phyloP scores from a whole-genome alignment of 2,797 vertebrate genomes.

The Setipinna tenuifilis region DNA sequence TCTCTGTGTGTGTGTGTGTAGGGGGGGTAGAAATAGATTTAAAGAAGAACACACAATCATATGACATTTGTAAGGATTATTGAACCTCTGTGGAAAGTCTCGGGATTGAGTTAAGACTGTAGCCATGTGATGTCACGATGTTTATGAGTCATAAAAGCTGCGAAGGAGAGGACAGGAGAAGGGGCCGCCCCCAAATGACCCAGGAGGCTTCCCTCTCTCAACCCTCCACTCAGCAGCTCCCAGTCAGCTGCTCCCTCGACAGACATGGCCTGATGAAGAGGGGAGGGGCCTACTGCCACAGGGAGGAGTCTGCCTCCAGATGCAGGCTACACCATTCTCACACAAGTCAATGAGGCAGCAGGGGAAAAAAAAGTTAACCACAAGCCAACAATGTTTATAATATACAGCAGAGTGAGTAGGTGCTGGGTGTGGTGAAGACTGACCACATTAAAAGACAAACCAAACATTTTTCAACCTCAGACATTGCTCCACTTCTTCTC shows the following conservation, averaged over 20 bases:
- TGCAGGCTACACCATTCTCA: conserved; percentile 18
- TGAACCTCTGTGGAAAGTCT: neutral
- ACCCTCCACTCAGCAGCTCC: conserved; percentile 52
- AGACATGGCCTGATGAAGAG: conserved; percentile 71
- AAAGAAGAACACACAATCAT: neutral
- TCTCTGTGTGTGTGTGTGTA: too few relatives aligned
- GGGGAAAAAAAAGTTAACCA: conserved; percentile 24
- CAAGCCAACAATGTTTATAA: neutral
- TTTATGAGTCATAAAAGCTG: neutral
- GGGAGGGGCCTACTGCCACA: conserved; percentile 63
- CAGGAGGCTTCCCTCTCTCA: conserved; percentile 35
- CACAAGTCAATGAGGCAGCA: conserved; percentile 23
- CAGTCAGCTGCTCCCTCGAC: conserved; percentile 42
- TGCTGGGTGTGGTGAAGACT: neutral
- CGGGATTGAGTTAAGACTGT: neutral
- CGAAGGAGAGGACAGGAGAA: neutral
- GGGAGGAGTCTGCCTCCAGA: conserved; percentile 47
- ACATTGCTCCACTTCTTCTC: neutral
- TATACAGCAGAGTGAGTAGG: neutral
- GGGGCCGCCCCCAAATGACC: neutral
- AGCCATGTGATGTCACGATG: neutral
- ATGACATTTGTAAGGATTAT: neutral
- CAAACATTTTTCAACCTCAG: neutral
- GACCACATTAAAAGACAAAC: neutral
- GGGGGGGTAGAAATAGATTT: neutral